Conservation (phyloP, 2,888 invertebrate genomes). For the Eucera pruinosa region DNA sequence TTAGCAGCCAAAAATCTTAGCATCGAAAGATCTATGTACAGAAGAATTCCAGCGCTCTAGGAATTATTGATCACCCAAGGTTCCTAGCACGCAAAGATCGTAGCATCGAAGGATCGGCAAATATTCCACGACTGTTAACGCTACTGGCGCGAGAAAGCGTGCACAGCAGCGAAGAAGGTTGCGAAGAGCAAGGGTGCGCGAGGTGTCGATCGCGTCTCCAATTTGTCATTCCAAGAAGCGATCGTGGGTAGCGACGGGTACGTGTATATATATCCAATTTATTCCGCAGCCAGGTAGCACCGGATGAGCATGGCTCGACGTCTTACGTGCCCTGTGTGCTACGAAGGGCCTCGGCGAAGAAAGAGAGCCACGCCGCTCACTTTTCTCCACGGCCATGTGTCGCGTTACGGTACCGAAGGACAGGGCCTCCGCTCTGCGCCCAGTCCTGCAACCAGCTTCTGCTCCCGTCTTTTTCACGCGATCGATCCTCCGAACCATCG, state of each 20-base stretch:
- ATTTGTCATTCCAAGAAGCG: constrained; percentile 64
- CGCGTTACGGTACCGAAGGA: constrained; percentile 63
- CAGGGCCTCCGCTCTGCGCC: constrained; percentile 12
- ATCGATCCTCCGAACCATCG: no score
- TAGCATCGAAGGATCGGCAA: no score
- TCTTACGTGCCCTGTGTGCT: constrained; percentile 71
- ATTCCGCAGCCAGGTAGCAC: constrained; percentile 77
- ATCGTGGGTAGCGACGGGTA: constrained; percentile 23
- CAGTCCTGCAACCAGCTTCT: constrained; percentile 7
- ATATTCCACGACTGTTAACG: no score
- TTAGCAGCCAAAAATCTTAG: no score
- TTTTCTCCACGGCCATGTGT: constrained; percentile 55
- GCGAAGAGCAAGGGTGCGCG: constrained; percentile 12
- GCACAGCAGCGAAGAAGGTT: constrained; percentile 7
- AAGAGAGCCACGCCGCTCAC: background rate
- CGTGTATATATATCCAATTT: constrained; percentile 74
- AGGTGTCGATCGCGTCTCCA: constrained; percentile 43
- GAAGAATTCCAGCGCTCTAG: no score
- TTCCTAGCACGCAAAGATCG: no score
- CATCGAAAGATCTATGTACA: no score
- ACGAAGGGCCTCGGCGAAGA: constrained; percentile 46
- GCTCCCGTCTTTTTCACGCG: constrained; percentile 1
- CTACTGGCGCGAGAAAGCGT: no score
- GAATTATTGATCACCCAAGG: no score
- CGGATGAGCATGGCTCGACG: constrained; percentile 78